phyloP scores from a whole-genome alignment of 2,888 invertebrate species.

The Dasysyrphus tricinctus region DNA sequence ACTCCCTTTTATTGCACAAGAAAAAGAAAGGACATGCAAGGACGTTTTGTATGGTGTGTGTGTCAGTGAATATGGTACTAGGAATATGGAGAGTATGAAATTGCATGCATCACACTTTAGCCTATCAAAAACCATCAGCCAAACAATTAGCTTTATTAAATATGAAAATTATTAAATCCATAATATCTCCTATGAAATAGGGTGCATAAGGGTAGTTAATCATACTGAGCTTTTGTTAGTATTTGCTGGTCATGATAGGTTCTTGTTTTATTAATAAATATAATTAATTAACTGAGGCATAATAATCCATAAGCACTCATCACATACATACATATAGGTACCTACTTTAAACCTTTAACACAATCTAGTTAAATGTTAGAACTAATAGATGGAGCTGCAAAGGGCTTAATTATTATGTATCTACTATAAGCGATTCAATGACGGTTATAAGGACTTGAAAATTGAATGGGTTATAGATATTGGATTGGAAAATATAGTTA shows the following conservation, averaged over 20 bases:
- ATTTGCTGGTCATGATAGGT: not conserved
- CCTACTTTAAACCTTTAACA: not conserved
- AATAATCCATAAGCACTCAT: not conserved
- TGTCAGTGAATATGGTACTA: not conserved
- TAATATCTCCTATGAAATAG: not conserved
- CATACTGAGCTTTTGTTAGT: not conserved
- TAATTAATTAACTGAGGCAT: not conserved
- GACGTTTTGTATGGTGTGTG: not conserved
- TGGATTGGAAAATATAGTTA: not conserved
- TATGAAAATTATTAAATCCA: not conserved
- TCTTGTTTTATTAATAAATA: slow-evolving; percentile 4
- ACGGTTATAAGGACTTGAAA: not conserved
- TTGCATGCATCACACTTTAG: slow-evolving; percentile 1
- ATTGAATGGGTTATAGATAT: not conserved
- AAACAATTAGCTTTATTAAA: not conserved
- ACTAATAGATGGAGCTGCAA: not conserved
- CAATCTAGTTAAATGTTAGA: not conserved
- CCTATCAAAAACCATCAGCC: not conserved
- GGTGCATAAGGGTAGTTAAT: not conserved
- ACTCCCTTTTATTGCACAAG: not conserved
- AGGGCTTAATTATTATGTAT: not conserved
- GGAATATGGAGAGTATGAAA: not conserved
- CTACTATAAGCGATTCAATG: not conserved
- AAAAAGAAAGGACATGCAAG: not conserved
- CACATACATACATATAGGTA: not conserved